Percentiles rank a stretch among this genome's conserved stretches.
These are phyloP conservation scores for Myotis myotis DNA, from an alignment of 2,797 vertebrate genomes.

Conservation along the genomic window DNA sequence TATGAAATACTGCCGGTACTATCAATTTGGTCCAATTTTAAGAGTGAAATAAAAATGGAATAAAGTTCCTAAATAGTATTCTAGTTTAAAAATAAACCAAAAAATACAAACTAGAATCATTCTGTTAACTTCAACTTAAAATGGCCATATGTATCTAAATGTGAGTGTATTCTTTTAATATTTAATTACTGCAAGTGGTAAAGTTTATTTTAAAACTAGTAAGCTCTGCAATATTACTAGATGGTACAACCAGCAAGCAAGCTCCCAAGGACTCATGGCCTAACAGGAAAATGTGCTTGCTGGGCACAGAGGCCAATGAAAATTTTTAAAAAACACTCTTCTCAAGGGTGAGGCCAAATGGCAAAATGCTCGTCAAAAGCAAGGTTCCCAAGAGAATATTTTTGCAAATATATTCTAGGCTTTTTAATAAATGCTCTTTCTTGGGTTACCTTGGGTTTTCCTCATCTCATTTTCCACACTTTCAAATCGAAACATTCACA, in stretches of 20 bases:
- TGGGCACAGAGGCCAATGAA: neutral
- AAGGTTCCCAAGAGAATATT: neutral
- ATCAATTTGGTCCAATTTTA: neutral
- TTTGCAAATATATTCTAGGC: neutral
- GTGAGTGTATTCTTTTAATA: neutral
- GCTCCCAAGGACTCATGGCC: neutral
- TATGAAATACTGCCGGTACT: neutral
- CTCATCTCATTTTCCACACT: neutral
- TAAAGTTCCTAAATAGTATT: neutral
- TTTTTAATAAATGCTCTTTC: neutral
- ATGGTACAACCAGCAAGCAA: neutral
- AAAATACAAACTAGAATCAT: neutral
- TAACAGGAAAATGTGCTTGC: neutral
- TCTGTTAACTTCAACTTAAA: neutral
- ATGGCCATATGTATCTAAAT: neutral
- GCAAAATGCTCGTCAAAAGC: neutral
- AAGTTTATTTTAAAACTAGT: neutral
- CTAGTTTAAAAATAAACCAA: neutral
- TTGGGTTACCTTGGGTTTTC: neutral
- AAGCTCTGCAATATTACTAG: neutral
- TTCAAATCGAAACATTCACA: constrained; percentile 33
- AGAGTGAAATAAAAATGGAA: constrained; percentile 36
- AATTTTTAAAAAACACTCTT: neutral
- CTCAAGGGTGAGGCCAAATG: neutral
- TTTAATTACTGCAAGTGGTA: neutral